Evolutionary conservation across 2,797 vertebrate species (phyloP), one percentile per base, ranked within the genome.

Genomic region (Acomys russatus): DNA sequence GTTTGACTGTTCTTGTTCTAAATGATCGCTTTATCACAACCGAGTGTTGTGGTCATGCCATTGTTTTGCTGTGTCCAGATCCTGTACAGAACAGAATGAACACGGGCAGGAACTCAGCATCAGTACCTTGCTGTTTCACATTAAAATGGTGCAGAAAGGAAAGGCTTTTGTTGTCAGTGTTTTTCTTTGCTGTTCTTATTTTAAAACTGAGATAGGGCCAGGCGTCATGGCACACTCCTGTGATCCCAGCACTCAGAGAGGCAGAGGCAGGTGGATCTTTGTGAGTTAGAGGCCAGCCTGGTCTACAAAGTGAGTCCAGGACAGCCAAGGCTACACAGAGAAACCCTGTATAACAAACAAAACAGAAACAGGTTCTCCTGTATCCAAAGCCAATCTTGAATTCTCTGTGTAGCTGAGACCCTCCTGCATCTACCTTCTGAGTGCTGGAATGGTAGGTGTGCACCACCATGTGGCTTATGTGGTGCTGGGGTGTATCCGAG

Each of bases 1-100:
- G 35, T 93, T 92, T 77, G 89, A 86, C 90, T 85, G 66, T 22
- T 11, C 35, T 74, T 86, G 11, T 84, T 94, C 79, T 74, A 85
- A 92, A 73, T 90, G 68, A 74, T 97, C 51, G 74, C 15, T 77
- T 94, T 74, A 54, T 68, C 84, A 30, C 85, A 79, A 91, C 87
- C 89, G 54, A 90, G n/a, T 90, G 95, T 91, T 92, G 54, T 88
- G 82, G 17, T 94, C 49, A 71, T 68, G n/a, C 89, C 18, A 76
- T 88, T 92, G 82, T 93, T 96, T 93, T 93, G 82, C 2, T 79
- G 14, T 87, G 54, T 84, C 92, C 87, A 61, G 49, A 79, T 70
- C 79, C 94, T 80, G 64, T 84, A 56, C 74, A 83, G 84, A 96
- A 92, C n/a, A 91, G 68, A 88, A 63, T 35, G 20, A 71, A 8